Conservation (phyloP, 2,888 invertebrate species). For the Leptopilina drosophilae region DNA sequence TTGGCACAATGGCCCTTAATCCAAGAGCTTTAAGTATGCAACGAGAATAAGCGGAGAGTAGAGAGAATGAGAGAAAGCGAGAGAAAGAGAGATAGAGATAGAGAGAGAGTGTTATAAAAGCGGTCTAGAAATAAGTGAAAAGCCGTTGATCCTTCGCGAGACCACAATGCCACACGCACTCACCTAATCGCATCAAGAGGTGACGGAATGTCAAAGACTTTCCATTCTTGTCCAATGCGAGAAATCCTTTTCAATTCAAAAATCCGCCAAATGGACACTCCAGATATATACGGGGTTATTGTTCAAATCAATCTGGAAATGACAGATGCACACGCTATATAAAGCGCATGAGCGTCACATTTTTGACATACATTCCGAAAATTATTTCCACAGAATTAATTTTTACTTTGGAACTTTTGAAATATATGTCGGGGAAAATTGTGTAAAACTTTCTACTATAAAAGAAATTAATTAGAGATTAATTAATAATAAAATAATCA, state of each 20-base stretch:
- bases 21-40: constrained; percentile 25
- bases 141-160: constrained; percentile 58
- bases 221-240: constrained; percentile 28
- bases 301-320: constrained; percentile 40
- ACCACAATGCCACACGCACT: constrained; percentile 61
- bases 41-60: background rate
- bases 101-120: constrained; percentile 4
- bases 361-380: background rate
- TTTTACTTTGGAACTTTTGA: too few species aligned
- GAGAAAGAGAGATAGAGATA: too few species aligned
- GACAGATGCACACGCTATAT: constrained; percentile 21
- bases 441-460: too few species aligned
- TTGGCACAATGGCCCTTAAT: constrained; percentile 34
- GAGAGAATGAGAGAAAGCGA: background rate
- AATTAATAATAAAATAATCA: too few species aligned
- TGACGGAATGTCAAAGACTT: constrained; percentile 57
- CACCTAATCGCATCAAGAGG: constrained; percentile 66
- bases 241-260: constrained; percentile 44
- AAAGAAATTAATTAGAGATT: too few species aligned
- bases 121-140: constrained; percentile 42
- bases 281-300: constrained; percentile 43
- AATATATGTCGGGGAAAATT: too few species aligned
- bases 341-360: constrained; percentile 23
- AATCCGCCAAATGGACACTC: constrained; percentile 45
- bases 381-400: too few species aligned